Evolutionary conservation across 2,797 vertebrate genomes (phyloP), one percentile per base, ranked within the genome.

Genomic region (Heterohyrax brucei): DNA sequence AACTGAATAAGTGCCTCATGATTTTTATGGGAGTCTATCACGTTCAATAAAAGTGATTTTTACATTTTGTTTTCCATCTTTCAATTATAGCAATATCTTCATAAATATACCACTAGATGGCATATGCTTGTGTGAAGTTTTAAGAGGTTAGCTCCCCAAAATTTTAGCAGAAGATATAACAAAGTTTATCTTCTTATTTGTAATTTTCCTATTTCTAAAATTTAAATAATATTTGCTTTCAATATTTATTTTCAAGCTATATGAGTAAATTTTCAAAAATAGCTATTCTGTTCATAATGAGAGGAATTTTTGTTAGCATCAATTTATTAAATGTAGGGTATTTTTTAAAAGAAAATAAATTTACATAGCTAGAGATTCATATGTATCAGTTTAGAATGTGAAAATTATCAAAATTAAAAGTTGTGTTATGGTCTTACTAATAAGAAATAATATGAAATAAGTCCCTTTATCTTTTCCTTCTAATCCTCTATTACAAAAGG

Each of bases 21-120:
- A 64, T 48, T 95, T 79, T 93, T 79, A 66, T 24, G 10, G 14
- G 5, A 39, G 8, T 14, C 7, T 86, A 8, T 19, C 94, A 22
- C 79, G 18, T 77, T 86, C 30, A 94, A 87, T 33, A 68, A 85
- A 73, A 86, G 22, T 44, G 53, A 61, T 56, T 89, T 96, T 84
- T 78, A 44, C 50, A 9, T 77, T 90, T 93, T 92, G n/a, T 30
- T 80, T 50, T 64, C 3, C 3, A 3, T 14, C 16, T 92, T 83
- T 95, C 22, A 44, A 39, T 87, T 78, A 53, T 16, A 83, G 50
- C 46, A 78, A 16, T 81, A 64, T 6, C 4, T 72, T 81, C 3
- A 28, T 19, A 82, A 53, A 50, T 18, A 33, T 1, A 59, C 44
- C 33, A 66, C 22, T 73, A 87, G 53, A 21, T 77, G 44, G 68